These are phyloP conservation scores for Phenganax subtilis DNA, from an alignment of 92 coral and sea anemone species.

Conservation along the genomic window DNA sequence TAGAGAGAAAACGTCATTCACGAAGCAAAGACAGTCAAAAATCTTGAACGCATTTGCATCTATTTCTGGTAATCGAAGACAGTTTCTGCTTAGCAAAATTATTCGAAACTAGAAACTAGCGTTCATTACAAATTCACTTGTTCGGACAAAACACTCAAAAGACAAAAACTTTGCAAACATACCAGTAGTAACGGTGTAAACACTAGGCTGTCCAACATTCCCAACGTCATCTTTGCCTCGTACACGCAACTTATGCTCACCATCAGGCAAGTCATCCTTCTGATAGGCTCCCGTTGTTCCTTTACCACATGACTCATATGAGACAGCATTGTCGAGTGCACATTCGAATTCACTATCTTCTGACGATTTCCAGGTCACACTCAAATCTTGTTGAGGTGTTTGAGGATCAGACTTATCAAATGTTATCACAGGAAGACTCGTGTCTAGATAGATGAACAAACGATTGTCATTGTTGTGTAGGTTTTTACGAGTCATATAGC, in stretches of 20 bases:
- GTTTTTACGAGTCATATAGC: too few relatives aligned
- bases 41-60: too few relatives aligned
- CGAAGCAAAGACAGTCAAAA: too few relatives aligned
- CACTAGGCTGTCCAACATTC: constrained; percentile 23
- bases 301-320: constrained; percentile 13
- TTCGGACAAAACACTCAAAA: neutral
- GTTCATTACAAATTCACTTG: too few relatives aligned
- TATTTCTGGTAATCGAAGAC: too few relatives aligned
- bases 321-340: constrained; percentile 14
- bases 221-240: constrained; percentile 23
- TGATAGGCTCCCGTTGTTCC: constrained; percentile 15
- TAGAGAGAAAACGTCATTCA: neutral
- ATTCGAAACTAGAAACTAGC: too few relatives aligned
- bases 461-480: neutral
- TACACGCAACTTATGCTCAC: constrained; percentile 21
- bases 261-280: constrained; percentile 32
- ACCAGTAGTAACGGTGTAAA: constrained; percentile 38
- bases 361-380: constrained; percentile 29
- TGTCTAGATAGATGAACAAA: constrained; percentile 3
- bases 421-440: constrained; percentile 28
- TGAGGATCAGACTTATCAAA: constrained; percentile 6
- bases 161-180: neutral
- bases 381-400: neutral
- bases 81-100: too few relatives aligned
- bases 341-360: constrained; percentile 31